phyloP scores from a whole-genome alignment of 2,797 vertebrate species.

The Fundulus diaphanus region DNA sequence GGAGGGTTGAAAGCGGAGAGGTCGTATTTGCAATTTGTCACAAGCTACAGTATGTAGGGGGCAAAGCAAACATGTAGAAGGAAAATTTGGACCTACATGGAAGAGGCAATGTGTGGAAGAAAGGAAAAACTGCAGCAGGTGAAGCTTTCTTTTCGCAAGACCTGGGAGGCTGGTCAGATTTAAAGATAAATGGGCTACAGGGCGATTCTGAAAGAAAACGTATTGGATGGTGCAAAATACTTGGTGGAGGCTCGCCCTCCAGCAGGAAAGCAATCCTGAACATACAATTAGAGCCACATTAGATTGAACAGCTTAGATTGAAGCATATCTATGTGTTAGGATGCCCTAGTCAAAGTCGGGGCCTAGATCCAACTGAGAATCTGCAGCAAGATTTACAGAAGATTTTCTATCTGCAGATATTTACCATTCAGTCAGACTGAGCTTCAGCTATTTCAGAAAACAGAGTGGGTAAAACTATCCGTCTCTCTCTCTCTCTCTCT shows the following conservation, averaged over 20 bases:
- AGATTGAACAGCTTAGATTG: not conserved
- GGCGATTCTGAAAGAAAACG: not conserved
- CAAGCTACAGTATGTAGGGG: not conserved
- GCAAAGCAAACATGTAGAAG: not conserved
- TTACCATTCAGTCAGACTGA: too few relatives aligned
- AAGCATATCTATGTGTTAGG: not conserved
- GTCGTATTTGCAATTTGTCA: not conserved
- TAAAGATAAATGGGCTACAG: not conserved
- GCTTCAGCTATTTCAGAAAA: too few relatives aligned
- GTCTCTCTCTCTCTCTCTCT: too few relatives aligned
- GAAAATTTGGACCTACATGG: not conserved
- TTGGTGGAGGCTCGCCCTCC: not conserved
- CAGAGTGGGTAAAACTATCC: too few relatives aligned
- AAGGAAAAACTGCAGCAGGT: not conserved
- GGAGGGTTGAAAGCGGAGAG: not conserved
- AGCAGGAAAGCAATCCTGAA: not conserved
- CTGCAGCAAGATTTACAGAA: not conserved
- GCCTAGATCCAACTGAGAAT: not conserved
- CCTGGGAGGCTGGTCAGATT: not conserved
- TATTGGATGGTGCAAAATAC: not conserved
- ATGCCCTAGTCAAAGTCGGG: too few relatives aligned
- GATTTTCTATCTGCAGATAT: too few relatives aligned
- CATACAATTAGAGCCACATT: not conserved
- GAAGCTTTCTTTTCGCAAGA: not conserved
- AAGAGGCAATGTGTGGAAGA: not conserved